Conservation (phyloP, 2,888 invertebrate genomes). For the Microdon myrmicae region DNA sequence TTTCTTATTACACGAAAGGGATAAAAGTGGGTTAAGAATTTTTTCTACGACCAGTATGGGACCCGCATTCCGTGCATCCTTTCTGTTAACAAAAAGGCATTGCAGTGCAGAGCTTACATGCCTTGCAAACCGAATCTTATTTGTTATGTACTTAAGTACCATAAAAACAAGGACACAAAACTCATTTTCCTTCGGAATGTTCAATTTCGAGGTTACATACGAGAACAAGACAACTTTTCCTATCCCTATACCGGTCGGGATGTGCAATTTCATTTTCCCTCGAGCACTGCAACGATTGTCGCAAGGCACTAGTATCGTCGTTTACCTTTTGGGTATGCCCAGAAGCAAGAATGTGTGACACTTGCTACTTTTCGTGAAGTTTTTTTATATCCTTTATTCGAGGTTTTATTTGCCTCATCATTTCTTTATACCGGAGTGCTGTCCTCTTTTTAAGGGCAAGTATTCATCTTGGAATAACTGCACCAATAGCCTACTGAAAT, state of each 20-base stretch:
- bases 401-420: not conserved
- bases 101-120: constrained; percentile 40
- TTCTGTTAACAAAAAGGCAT: no score
- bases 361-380: constrained; percentile 17
- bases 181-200: constrained; percentile 45
- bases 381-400: constrained; percentile 1
- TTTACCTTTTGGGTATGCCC: constrained; percentile 2
- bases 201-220: constrained; percentile 45
- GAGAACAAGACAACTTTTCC: no score
- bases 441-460: constrained; percentile 14
- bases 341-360: constrained; percentile 25
- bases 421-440: constrained; percentile 14
- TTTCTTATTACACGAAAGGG: constrained; percentile 3
- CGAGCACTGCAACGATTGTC: constrained; percentile 25
- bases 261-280: constrained; percentile 36
- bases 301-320: constrained; percentile 7
- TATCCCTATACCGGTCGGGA: constrained; percentile 4
- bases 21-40: constrained; percentile 30
- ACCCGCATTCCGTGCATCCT: constrained; percentile 5
- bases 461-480: constrained; percentile 22
- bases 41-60: constrained; percentile 23
- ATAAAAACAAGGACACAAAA: constrained; percentile 51
- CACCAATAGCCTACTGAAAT: constrained; percentile 22
- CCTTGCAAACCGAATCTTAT: constrained; percentile 49
- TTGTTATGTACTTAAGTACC: constrained; percentile 52